A percentile compares a stretch with the other conserved stretches of the same genome.
Evolutionary conservation across 1,140 invertebrate genomes (phyloP).

Genomic region (Hylaeus volcanicus): DNA sequence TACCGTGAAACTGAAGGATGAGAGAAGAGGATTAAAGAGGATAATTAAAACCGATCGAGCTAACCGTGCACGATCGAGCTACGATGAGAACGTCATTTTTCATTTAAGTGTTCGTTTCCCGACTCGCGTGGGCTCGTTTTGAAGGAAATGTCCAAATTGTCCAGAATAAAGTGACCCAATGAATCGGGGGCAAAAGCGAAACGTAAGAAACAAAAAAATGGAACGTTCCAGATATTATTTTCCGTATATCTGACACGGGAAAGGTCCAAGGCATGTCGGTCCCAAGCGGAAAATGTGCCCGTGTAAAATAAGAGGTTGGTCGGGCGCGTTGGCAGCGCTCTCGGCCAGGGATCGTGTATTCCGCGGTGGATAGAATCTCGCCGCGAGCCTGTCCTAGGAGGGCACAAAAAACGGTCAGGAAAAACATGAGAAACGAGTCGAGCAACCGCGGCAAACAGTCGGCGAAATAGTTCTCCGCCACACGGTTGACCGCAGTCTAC

Average conservation of each 20-base stretch:
- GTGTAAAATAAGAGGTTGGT: constrained; percentile 10
- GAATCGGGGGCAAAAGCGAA: not conserved
- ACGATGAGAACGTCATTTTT: too few relatives aligned
- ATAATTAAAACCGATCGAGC: not conserved
- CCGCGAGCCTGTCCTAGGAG: constrained; percentile 18
- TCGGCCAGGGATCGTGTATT: constrained; percentile 7
- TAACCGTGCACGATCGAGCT: too few relatives aligned
- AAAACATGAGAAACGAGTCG: constrained; percentile 36
- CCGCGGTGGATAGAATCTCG: constrained; percentile 44
- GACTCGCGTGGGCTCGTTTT: not conserved
- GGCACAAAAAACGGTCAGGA: constrained; percentile 34
- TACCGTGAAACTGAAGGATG: not conserved
- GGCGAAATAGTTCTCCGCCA: constrained; percentile 37
- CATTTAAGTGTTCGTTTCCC: not conserved
- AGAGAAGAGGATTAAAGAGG: not conserved
- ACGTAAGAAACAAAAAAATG: not conserved
- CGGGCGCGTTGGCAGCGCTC: constrained; percentile 25
- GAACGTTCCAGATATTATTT: not conserved
- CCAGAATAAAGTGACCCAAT: not conserved
- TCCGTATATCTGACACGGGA: constrained; percentile 12
- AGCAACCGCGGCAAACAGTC: constrained; percentile 41
- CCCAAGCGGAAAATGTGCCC: not conserved
- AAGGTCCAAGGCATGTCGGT: not conserved
- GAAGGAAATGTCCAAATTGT: not conserved
- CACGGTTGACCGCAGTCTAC: constrained; percentile 38